Evolutionary conservation across 2,797 vertebrate genomes (phyloP).

Genomic region (Argya squamiceps): DNA sequence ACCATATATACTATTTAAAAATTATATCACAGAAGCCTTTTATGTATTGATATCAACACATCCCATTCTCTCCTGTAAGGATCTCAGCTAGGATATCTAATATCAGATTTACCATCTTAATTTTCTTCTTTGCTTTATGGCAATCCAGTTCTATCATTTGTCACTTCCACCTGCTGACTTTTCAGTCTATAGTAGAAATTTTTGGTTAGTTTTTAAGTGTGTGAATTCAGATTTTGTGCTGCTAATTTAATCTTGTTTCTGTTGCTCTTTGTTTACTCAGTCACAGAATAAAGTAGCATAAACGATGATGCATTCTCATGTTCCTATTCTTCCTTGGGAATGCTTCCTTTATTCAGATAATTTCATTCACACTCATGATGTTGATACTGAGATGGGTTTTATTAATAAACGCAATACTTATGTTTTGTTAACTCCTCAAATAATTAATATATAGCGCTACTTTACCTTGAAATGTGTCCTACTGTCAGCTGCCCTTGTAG

Average conservation of each 20-base stretch:
- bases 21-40: not conserved
- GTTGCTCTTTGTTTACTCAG: not conserved
- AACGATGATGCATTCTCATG: not conserved
- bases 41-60: not conserved
- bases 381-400: not conserved
- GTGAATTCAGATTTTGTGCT: not conserved
- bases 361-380: not conserved
- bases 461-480: not conserved
- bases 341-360: not conserved
- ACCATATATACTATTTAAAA: fast-evolving
- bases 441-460: not conserved
- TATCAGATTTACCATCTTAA: not conserved
- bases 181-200: not conserved
- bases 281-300: not conserved
- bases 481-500: not conserved
- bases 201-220: not conserved
- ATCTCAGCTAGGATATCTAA: not conserved
- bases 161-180: not conserved
- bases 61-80: not conserved
- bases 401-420: not conserved
- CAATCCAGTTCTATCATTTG: not conserved
- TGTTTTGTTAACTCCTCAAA: not conserved
- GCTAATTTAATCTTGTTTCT: not conserved
- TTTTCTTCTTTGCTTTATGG: not conserved
- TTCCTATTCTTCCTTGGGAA: not conserved